Conservation (phyloP, 2,888 invertebrate species). For the Epicampocera succincta region DNA sequence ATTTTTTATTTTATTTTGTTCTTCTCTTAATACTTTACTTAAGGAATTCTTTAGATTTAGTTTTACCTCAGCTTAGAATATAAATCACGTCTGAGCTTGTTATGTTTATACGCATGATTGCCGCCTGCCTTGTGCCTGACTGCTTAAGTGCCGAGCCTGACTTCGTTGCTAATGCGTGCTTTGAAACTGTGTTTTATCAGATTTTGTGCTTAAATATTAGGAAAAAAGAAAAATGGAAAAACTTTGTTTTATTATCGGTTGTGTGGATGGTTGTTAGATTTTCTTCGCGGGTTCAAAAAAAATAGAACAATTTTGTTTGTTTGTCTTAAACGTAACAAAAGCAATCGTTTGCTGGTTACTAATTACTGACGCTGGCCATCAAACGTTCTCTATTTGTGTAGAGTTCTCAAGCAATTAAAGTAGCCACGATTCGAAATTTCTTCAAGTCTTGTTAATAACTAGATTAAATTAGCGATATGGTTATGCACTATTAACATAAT, state of each 20-base stretch:
- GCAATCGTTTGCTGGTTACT: slow-evolving; percentile 48
- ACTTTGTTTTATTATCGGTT: slow-evolving; percentile 7
- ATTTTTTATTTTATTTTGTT: slow-evolving; percentile 30
- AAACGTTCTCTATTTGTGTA: slow-evolving; percentile 35
- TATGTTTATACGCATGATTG: slow-evolving; percentile 63
- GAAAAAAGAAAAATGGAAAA: slow-evolving; percentile 17
- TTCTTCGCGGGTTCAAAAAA: slow-evolving; percentile 6
- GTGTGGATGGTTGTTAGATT: slow-evolving; percentile 13
- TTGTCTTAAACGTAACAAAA: background rate
- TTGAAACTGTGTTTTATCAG: slow-evolving; percentile 59
- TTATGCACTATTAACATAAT: slow-evolving; percentile 69
- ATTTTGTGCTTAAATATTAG: slow-evolving; percentile 42
- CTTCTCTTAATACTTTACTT: slow-evolving; percentile 1
- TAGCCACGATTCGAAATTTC: slow-evolving; percentile 59
- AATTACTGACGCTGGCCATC: slow-evolving; percentile 46
- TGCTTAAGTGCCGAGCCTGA: slow-evolving; percentile 31
- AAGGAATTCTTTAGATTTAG: slow-evolving; percentile 9
- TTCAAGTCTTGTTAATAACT: slow-evolving; percentile 45
- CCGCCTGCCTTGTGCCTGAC: slow-evolving; percentile 19
- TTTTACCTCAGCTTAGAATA: slow-evolving; percentile 41
- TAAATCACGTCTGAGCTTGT: slow-evolving; percentile 61
- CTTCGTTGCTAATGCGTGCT: slow-evolving; percentile 58
- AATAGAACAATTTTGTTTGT: slow-evolving; percentile 48
- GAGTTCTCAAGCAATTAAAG: slow-evolving; percentile 61
- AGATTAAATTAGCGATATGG: slow-evolving; percentile 64